Evolutionary conservation across 35 echinoderm and acorn worm species (phyloP).

Genomic region (Ophiothrix spiculata): DNA sequence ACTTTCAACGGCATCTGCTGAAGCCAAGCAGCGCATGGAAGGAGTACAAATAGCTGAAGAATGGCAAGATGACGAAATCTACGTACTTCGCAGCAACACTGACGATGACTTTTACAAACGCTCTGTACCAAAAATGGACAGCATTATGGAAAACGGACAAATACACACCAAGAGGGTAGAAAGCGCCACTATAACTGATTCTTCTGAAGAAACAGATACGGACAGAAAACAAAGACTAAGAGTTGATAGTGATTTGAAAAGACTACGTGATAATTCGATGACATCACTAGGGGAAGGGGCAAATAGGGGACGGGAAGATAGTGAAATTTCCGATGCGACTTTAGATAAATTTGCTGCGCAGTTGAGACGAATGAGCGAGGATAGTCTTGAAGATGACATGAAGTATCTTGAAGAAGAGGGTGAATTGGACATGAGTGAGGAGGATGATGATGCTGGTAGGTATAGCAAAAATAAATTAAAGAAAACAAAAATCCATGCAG

Average conservation of each 20-base stretch:
- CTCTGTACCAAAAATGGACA: conserved; percentile 41
- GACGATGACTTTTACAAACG: conserved; percentile 39
- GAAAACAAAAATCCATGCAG: no score
- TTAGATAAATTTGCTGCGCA: not conserved
- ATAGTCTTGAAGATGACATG: conserved; percentile 34
- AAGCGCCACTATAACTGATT: no score
- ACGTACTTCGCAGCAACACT: conserved; percentile 10
- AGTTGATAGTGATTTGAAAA: no score
- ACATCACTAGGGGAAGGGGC: not conserved
- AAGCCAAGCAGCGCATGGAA: conserved; percentile 52
- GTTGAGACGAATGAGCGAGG: not conserved
- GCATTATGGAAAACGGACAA: not conserved
- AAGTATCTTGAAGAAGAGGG: conserved; percentile 1
- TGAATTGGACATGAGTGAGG: conserved; percentile 12
- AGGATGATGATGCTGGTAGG: not conserved
- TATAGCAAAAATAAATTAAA: no score
- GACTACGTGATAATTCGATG: conserved; percentile 16
- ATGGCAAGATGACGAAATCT: conserved; percentile 86
- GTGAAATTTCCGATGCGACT: not conserved
- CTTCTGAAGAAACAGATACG: not conserved
- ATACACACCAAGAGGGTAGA: not conserved
- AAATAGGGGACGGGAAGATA: not conserved
- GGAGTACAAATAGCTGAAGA: conserved; percentile 51
- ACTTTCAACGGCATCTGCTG: conserved; percentile 44
- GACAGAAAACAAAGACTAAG: not conserved